Conservation (phyloP, 1,140 invertebrate species). For the Lepidurus apus region DNA sequence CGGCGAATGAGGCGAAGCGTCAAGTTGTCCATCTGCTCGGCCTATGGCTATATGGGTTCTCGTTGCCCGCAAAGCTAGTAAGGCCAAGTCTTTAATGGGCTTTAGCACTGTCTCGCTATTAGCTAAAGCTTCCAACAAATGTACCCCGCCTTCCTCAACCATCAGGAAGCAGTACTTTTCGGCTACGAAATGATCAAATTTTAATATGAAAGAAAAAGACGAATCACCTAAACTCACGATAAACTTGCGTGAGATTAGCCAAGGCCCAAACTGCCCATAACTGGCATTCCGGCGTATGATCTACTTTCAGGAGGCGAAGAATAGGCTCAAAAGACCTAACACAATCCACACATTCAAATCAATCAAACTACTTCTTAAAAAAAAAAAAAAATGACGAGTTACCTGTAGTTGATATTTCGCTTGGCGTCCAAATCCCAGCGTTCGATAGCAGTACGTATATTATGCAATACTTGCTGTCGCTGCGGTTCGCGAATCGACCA, state of each 20-base stretch:
- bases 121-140: conserved; percentile 63
- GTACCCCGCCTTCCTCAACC: conserved; percentile 74
- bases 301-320: conserved; percentile 67
- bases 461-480: conserved; percentile 64
- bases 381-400: conserved; percentile 35
- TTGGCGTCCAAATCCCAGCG: conserved; percentile 79
- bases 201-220: not conserved
- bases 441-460: conserved; percentile 73
- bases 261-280: conserved; percentile 97
- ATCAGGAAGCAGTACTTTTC: conserved; percentile 86
- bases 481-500: conserved; percentile 71
- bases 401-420: conserved; percentile 93
- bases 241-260: conserved; percentile 88
- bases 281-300: conserved; percentile 83
- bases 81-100: not conserved
- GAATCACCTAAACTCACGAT: conserved; percentile 63
- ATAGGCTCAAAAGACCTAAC: conserved; percentile 81
- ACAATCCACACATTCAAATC: conserved; percentile 33
- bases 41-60: not conserved
- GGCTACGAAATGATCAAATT: conserved; percentile 51
- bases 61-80: not conserved
- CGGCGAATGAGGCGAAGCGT: conserved; percentile 1
- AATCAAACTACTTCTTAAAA: conserved; percentile 23
- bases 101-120: conserved; percentile 30
- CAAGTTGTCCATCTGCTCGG: not conserved